Evolutionary conservation across 2,797 vertebrate species (phyloP).

Genomic region (Hylomyscus alleni): DNA sequence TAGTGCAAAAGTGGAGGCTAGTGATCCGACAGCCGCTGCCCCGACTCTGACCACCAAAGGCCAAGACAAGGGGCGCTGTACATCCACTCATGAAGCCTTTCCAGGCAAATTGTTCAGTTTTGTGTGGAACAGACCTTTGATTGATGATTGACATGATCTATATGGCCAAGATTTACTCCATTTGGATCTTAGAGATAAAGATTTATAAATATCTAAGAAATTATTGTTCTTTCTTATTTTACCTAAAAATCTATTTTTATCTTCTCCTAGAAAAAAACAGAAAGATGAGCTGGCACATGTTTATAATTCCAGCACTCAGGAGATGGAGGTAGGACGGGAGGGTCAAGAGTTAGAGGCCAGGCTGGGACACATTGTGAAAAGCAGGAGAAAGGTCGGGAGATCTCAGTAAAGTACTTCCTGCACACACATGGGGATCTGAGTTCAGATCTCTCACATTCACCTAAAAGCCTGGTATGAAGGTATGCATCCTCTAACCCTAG

Average conservation of each 20-base stretch:
- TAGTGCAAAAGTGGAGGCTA: no score
- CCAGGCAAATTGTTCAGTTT: neutral
- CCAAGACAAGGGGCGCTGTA: neutral
- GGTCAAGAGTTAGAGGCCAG: neutral
- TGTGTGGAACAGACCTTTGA: neutral
- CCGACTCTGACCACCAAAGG: neutral
- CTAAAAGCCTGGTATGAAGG: neutral
- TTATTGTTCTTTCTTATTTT: neutral
- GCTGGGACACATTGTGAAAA: neutral
- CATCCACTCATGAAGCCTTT: neutral
- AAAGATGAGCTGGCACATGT: neutral
- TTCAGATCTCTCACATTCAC: neutral
- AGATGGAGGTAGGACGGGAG: neutral
- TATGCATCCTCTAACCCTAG: neutral
- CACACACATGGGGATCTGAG: neutral
- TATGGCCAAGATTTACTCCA: neutral
- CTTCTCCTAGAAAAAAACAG: neutral
- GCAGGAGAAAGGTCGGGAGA: neutral
- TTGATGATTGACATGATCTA: no score
- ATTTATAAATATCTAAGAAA: neutral
- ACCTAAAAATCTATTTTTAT: neutral
- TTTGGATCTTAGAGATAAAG: neutral
- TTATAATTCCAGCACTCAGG: neutral
- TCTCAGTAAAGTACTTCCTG: neutral
- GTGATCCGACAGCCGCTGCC: neutral